Conservation (phyloP, 2,888 invertebrate genomes). For the Eilema griseolum region DNA sequence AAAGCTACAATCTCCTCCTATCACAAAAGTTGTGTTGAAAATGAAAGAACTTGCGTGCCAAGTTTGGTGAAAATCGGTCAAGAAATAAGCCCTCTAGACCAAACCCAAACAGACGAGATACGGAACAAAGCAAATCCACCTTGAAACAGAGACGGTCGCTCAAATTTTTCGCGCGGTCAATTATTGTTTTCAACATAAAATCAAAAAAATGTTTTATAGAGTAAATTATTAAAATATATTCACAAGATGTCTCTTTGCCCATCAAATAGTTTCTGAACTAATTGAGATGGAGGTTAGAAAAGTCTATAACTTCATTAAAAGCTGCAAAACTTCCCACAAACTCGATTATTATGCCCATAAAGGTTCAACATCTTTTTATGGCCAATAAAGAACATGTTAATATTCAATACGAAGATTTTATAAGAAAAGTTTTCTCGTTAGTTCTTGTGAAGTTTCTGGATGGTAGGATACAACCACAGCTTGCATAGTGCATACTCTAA, state of each 20-base stretch:
- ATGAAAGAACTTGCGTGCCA: too few relatives aligned
- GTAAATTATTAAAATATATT: not conserved
- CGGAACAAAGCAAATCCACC: too few relatives aligned
- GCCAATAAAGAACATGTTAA: slow-evolving; percentile 77
- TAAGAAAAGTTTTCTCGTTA: slow-evolving; percentile 80
- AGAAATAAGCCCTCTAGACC: too few relatives aligned
- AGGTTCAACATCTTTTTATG: slow-evolving; percentile 65
- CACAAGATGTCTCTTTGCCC: slow-evolving; percentile 7
- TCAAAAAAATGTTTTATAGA: too few relatives aligned
- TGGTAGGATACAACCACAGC: slow-evolving; percentile 58
- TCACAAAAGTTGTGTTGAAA: too few relatives aligned
- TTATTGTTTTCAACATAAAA: not conserved
- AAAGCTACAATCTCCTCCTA: too few relatives aligned
- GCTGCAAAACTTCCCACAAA: slow-evolving; percentile 55
- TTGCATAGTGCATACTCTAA: slow-evolving; percentile 42
- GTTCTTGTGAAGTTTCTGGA: slow-evolving; percentile 57
- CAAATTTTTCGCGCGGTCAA: too few relatives aligned
- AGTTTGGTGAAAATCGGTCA: too few relatives aligned
- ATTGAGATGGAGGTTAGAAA: slow-evolving; percentile 53
- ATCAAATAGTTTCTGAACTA: slow-evolving; percentile 56
- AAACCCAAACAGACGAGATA: too few relatives aligned
- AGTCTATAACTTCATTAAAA: slow-evolving; percentile 58
- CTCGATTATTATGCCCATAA: slow-evolving; percentile 70
- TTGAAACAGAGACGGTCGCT: too few relatives aligned
- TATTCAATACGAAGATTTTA: slow-evolving; percentile 81